A percentile compares a stretch with the other conserved stretches of the same genome.
These are phyloP conservation scores for Cyprinodon brontotheroides DNA, from an alignment of 2,113 vertebrate species.

Conservation along the genomic window DNA sequence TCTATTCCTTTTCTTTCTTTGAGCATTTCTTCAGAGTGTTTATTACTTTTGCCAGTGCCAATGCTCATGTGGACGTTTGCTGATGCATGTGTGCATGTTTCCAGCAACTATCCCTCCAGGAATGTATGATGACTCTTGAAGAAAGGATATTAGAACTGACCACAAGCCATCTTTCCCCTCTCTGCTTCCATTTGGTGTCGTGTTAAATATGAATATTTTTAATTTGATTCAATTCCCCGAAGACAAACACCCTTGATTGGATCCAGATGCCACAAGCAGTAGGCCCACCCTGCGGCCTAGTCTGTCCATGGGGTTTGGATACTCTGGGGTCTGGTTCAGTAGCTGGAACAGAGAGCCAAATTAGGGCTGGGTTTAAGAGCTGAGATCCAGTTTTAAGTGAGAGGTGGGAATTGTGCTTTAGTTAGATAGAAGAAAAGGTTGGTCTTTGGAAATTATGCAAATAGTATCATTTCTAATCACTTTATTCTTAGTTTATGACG, in stretches of 20 bases:
- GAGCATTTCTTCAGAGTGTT: slow-evolving; percentile 7
- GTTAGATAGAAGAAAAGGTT: slow-evolving; percentile 1
- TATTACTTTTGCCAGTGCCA: slow-evolving; percentile 12
- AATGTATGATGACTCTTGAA: slow-evolving; percentile 68
- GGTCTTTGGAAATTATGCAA: slow-evolving; percentile 18
- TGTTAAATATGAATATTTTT: slow-evolving; percentile 79
- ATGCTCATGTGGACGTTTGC: slow-evolving; percentile 6
- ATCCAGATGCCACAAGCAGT: slow-evolving; percentile 68
- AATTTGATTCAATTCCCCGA: slow-evolving; percentile 77
- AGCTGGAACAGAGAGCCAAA: slow-evolving; percentile 46
- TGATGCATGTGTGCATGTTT: slow-evolving; percentile 58
- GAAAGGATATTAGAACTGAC: slow-evolving; percentile 68
- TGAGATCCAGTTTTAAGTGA: slow-evolving; percentile 26
- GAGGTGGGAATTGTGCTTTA: slow-evolving; percentile 26
- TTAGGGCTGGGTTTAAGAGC: slow-evolving; percentile 34
- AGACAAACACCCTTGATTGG: slow-evolving; percentile 74
- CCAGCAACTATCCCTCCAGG: slow-evolving; percentile 57
- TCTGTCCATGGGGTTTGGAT: slow-evolving; percentile 38
- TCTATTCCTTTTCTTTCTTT: slow-evolving; percentile 6
- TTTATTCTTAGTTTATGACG: neutral
- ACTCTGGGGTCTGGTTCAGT: slow-evolving; percentile 25
- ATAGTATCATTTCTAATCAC: neutral
- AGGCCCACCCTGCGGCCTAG: slow-evolving; percentile 48
- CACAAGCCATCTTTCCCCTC: slow-evolving; percentile 70
- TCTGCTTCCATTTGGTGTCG: slow-evolving; percentile 73